Percentiles rank a stretch among this genome's conserved stretches.
phyloP scores from a whole-genome alignment of 2,797 vertebrate species.

The Steatocranus sp. region DNA sequence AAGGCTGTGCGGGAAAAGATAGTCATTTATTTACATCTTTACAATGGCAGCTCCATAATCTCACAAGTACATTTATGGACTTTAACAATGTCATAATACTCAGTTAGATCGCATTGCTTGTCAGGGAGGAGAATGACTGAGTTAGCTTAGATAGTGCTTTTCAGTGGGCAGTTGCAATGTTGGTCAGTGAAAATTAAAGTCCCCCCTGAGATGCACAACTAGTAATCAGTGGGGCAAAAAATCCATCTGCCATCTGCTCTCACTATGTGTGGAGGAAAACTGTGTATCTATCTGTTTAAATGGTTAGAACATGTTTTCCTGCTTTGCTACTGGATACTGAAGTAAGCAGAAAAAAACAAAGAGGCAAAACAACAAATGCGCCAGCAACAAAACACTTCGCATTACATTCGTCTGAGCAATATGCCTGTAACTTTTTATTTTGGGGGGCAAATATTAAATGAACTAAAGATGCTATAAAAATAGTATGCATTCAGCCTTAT shows the following conservation, averaged over 20 bases:
- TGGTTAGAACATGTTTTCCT: neutral
- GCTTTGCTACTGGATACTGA: neutral
- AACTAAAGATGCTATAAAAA: neutral
- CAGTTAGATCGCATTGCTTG: conserved; percentile 15
- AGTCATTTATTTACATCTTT: conserved; percentile 32
- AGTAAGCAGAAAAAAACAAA: neutral
- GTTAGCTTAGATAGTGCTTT: conserved; percentile 18
- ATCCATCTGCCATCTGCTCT: conserved; percentile 24
- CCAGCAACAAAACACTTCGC: neutral
- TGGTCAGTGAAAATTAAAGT: conserved; percentile 22
- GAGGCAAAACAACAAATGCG: neutral
- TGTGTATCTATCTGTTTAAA: neutral
- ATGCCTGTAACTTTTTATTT: neutral
- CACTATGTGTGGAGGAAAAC: neutral
- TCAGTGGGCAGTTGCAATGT: conserved; percentile 29
- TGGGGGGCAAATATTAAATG: neutral
- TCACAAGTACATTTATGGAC: conserved; percentile 42
- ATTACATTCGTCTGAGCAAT: neutral
- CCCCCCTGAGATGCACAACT: conserved; percentile 13
- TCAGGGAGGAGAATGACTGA: conserved; percentile 31
- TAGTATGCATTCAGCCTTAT: neutral
- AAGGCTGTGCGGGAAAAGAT: neutral
- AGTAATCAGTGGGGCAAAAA: conserved; percentile 15
- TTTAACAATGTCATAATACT: conserved; percentile 45
- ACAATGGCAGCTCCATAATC: conserved; percentile 40